phyloP scores from a whole-genome alignment of 1,140 invertebrate species.

The Helicoverpa armigera region DNA sequence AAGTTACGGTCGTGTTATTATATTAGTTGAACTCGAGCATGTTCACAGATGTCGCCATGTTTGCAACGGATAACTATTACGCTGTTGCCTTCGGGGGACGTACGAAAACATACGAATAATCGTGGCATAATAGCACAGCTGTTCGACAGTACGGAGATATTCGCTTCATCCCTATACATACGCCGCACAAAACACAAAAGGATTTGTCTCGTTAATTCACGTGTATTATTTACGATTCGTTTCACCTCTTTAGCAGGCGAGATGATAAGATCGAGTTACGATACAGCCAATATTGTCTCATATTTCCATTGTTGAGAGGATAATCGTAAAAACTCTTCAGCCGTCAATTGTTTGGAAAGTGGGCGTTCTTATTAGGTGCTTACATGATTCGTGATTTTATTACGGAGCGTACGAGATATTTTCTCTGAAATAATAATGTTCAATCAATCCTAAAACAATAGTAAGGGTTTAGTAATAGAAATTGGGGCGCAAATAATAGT shows the following conservation, averaged over 20 bases:
- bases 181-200: conserved; percentile 64
- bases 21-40: conserved; percentile 64
- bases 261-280: conserved; percentile 79
- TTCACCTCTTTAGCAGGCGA: conserved; percentile 74
- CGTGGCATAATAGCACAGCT: conserved; percentile 61
- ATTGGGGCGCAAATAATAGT: conserved; percentile 69
- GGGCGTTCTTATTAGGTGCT: neutral
- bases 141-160: conserved; percentile 58
- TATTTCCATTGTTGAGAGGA: conserved; percentile 75
- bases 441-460: conserved; percentile 55
- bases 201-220: conserved; percentile 78
- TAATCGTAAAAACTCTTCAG: conserved; percentile 57
- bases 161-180: conserved; percentile 53
- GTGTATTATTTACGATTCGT: conserved; percentile 82
- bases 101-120: conserved; percentile 62
- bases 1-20: conserved; percentile 67
- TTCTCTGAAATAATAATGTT: conserved; percentile 40
- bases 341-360: conserved; percentile 27
- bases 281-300: conserved; percentile 79
- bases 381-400: neutral
- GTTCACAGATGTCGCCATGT: conserved; percentile 66
- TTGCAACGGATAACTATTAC: conserved; percentile 62
- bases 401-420: neutral
- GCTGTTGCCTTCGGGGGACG: conserved; percentile 55
- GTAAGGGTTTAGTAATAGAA: conserved; percentile 52